Base-by-base conservation (phyloP, 1,140 invertebrate species). In the Papilio helenus region DNA sequence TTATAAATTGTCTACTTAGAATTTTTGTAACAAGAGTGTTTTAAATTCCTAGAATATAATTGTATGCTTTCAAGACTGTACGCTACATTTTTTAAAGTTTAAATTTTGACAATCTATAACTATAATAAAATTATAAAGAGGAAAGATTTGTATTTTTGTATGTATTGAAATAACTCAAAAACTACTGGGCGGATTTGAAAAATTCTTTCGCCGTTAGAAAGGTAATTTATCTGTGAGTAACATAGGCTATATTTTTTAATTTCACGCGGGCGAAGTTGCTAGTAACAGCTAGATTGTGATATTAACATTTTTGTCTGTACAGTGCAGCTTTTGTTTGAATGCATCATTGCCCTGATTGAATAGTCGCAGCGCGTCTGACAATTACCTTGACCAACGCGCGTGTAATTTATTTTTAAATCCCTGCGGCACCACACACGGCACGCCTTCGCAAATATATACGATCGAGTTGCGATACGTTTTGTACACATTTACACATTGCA, bases 321-420 rank as follows among this genome's bases (percentile, higher is more conserved):
- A 61, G 3, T 68, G 26, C 23, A 68, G 61, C 61, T 68, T 68
- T 68, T 29, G 14, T 68, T 83, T 85, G 83, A 85, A 87, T 85
- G 84, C 84, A 87, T 87, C 86, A 87, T 83, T 85, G 86, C 82
- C 82, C 68, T 58, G 81, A 83, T 84, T 87, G 86, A 87, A 87
- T 87, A 85, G 85, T 87, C 84, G 83, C 84, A 83, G 84, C 83
- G 84, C 82, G 84, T 81, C 86, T 87, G 86, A 83, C 86, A 87
- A 85, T 87, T 87, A 85, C 80, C 79, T 76, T 68, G 39, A 72
- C 68, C 81, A 72, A 81, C 77, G 74, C 80, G 83, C 81, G 72
- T 81, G 81, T 82, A 83, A 87, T 87, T 87, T 87, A 87, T 87
- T 85, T 84, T 85, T 76, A 80, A 85, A 80, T 76, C 80, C 82